phyloP scores from a whole-genome alignment of 2,888 invertebrate genomes.

The Leptopilina myrica region DNA sequence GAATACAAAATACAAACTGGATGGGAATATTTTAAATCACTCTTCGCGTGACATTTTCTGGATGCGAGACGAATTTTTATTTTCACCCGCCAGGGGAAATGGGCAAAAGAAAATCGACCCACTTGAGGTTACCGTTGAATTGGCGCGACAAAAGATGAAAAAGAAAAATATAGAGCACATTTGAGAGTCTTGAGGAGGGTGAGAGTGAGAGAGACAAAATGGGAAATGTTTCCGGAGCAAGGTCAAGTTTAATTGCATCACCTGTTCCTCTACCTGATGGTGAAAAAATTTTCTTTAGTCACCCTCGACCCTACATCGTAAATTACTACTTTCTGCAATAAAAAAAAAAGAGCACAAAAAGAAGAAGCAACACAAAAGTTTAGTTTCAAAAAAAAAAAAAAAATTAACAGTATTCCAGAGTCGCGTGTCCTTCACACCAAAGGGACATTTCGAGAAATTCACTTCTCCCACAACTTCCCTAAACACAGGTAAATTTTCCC shows the following conservation, averaged over 20 bases:
- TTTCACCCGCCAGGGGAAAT: not conserved
- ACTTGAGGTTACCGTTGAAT: slow-evolving; percentile 53
- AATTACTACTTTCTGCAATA: slow-evolving; percentile 60
- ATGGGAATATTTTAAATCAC: no score
- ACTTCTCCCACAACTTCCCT: no score
- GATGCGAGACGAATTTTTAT: slow-evolving; percentile 11
- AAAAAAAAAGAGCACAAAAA: slow-evolving; percentile 60
- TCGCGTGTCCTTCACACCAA: slow-evolving; percentile 56
- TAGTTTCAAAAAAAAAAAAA: slow-evolving; percentile 55
- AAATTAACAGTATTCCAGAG: slow-evolving; percentile 63
- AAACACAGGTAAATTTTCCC: no score
- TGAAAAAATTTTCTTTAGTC: slow-evolving; percentile 45
- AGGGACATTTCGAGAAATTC: not conserved
- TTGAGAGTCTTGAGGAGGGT: slow-evolving; percentile 57
- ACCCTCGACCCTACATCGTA: slow-evolving; percentile 63
- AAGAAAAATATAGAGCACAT: slow-evolving; percentile 55
- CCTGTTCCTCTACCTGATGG: slow-evolving; percentile 65
- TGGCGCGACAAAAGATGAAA: slow-evolving; percentile 49
- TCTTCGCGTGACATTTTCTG: no score
- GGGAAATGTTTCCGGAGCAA: slow-evolving; percentile 71
- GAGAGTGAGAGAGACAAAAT: slow-evolving; percentile 32
- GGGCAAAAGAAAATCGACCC: slow-evolving; percentile 12
- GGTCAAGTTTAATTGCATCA: slow-evolving; percentile 73
- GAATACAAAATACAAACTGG: no score
- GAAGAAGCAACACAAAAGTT: slow-evolving; percentile 62